These are phyloP conservation scores for Mythimna impura DNA, from an alignment of 2,888 invertebrate genomes.

Conservation along the genomic window DNA sequence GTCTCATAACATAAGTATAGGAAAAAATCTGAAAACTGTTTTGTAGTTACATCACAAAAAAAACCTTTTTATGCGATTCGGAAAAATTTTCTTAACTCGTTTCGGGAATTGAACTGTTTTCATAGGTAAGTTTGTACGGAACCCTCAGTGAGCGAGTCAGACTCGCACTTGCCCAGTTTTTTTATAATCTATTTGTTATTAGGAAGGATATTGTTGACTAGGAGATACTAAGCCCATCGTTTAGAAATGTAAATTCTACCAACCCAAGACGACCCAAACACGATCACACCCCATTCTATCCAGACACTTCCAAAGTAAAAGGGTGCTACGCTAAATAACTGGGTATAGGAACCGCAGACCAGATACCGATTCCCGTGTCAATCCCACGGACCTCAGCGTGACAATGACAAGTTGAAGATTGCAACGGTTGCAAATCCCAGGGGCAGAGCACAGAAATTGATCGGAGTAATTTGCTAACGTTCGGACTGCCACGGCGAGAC, in stretches of 20 bases:
- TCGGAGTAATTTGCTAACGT: constrained; percentile 84
- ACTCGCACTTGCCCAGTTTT: too few relatives aligned
- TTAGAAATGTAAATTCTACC: background rate
- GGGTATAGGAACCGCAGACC: constrained; percentile 45
- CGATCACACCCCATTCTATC: background rate
- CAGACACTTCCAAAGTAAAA: constrained; percentile 28
- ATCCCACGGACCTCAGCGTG: constrained; percentile 68
- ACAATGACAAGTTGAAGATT: constrained; percentile 88
- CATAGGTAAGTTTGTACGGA: too few relatives aligned
- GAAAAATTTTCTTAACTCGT: too few relatives aligned
- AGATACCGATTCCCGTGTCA: constrained; percentile 61
- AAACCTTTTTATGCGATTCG: too few relatives aligned
- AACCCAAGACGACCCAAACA: background rate
- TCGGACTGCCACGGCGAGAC: constrained; percentile 72
- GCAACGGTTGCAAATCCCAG: constrained; percentile 82
- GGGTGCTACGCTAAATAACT: constrained; percentile 47
- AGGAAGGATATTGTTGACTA: background rate
- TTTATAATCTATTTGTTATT: background rate
- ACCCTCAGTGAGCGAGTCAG: too few relatives aligned
- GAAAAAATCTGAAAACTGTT: too few relatives aligned
- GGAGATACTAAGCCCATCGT: background rate
- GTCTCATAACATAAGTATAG: too few relatives aligned
- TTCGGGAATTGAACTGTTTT: too few relatives aligned
- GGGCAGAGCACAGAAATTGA: constrained; percentile 81
- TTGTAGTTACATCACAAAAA: too few relatives aligned